Evolutionary conservation across 1,140 invertebrate genomes (phyloP), one percentile per base, ranked within the genome.

Genomic region (Tribolium castaneum): DNA sequence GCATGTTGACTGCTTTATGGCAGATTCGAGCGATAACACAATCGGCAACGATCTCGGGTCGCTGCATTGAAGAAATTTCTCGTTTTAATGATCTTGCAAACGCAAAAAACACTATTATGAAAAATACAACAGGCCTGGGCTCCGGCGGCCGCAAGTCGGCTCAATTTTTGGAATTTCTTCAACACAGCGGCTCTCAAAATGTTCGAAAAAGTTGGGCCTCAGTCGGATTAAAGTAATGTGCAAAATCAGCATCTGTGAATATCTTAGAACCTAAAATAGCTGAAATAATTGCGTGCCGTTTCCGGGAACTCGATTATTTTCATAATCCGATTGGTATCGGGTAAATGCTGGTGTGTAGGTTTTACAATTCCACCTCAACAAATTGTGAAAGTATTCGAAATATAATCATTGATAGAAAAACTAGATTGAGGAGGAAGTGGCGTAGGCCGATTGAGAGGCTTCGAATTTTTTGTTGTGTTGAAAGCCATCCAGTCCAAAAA

Each of bases 361-460:
- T 66, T 66, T 66, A 66, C 30, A 66, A 66, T 34, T 35, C 59
- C 59, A 35, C 59, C 59, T 66, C 14, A 66, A 66, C 30, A 66
- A 59, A 66, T 35, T 66, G 59, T 66, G 59, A 66, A 66, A 66
- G 59, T 66, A 66, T 66, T 66, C 59, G 59, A 66, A 66, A 66
- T 59, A 59, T 62, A 30, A 25, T 14, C 59, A 66, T 66, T 66
- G 59, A 66, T 35, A 66, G 59, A 66, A 66, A 66, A 66, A 66
- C 59, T 66, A 66, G 59, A 66, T 66, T 66, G 59, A 66, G 59
- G 59, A 66, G 59, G 59, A 66, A 66, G 59, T 66, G 3, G 59
- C 34, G 59, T 66, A 12, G 59, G 59, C 12, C 25, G 59, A 13
- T 66, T 39, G 19, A 30, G 59, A 66, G 10, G 22, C n/a, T 12